Evolutionary conservation across 2,888 invertebrate species (phyloP).

Genomic region (Ophion ventricosus): DNA sequence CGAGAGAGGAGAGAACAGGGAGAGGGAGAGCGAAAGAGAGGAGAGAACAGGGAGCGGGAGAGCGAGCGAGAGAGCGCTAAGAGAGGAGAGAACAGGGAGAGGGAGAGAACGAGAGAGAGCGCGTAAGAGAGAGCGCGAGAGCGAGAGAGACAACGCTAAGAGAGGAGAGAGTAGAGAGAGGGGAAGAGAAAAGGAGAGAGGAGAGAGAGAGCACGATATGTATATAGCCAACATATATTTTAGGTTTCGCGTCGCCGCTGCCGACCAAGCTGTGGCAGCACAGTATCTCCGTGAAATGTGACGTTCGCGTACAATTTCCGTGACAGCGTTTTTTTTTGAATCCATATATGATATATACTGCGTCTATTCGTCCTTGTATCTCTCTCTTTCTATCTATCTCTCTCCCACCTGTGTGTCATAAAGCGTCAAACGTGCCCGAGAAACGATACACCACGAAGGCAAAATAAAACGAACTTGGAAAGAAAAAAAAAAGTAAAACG

Average conservation of each 20-base stretch:
- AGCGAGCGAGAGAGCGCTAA: constrained; percentile 11
- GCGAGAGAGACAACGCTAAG: not conserved
- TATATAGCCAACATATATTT: constrained; percentile 49
- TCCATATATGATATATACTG: constrained; percentile 40
- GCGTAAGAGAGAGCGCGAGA: constrained; percentile 1
- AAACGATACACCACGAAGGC: not conserved
- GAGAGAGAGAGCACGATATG: constrained; percentile 32
- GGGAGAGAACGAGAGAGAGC: constrained; percentile 2
- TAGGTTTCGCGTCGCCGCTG: constrained; percentile 57
- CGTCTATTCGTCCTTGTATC: constrained; percentile 32
- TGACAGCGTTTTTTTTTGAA: constrained; percentile 71
- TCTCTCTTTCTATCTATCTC: not conserved
- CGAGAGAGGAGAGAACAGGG: not conserved
- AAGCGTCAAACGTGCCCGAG: constrained; percentile 26
- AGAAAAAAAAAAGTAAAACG: constrained; percentile 1
- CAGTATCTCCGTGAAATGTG: constrained; percentile 71
- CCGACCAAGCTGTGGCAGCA: constrained; percentile 71
- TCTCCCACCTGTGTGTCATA: constrained; percentile 10
- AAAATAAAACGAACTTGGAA: not conserved
- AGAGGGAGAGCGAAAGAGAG: not conserved
- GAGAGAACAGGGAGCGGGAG: not conserved
- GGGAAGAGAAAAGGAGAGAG: not conserved
- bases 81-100: constrained; percentile 23
- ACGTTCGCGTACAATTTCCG: constrained; percentile 70
- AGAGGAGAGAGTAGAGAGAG: constrained; percentile 11